Evolutionary conservation across 2,797 vertebrate genomes (phyloP).

Genomic region (Chaetophractus vellerosus): DNA sequence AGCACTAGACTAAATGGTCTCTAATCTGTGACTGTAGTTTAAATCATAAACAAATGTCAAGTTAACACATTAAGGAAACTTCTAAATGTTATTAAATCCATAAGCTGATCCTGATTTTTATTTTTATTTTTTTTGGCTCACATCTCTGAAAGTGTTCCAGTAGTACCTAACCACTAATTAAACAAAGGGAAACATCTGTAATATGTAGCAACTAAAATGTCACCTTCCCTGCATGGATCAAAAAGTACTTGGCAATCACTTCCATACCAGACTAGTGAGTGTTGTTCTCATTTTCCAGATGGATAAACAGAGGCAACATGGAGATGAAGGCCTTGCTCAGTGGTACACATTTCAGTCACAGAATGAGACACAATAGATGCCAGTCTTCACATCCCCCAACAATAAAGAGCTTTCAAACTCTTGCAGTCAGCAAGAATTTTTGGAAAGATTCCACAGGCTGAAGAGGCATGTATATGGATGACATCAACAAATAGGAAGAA

Average conservation of each 20-base stretch:
- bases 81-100: not conserved
- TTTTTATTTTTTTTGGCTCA: not conserved
- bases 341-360: conserved; percentile 52
- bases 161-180: conserved; percentile 15
- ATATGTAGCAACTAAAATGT: conserved; percentile 56
- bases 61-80: conserved; percentile 28
- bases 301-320: conserved; percentile 53
- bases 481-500: conserved; percentile 8
- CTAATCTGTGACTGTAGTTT: not conserved
- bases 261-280: conserved; percentile 57
- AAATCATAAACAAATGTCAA: conserved; percentile 21
- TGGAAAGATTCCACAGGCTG: conserved; percentile 22
- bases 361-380: conserved; percentile 21
- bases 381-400: conserved; percentile 57
- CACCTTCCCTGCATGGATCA: conserved; percentile 66
- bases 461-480: not conserved
- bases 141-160: conserved; percentile 31
- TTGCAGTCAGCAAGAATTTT: conserved; percentile 63
- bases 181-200: conserved; percentile 58
- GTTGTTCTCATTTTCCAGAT: conserved; percentile 68
- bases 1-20: not conserved
- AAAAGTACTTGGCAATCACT: conserved; percentile 73
- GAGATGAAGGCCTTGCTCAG: conserved; percentile 59
- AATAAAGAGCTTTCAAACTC: conserved; percentile 56
- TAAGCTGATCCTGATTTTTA: not conserved